Base-by-base conservation (phyloP, 2,797 vertebrate species). In the Linurgus olivaceus region DNA sequence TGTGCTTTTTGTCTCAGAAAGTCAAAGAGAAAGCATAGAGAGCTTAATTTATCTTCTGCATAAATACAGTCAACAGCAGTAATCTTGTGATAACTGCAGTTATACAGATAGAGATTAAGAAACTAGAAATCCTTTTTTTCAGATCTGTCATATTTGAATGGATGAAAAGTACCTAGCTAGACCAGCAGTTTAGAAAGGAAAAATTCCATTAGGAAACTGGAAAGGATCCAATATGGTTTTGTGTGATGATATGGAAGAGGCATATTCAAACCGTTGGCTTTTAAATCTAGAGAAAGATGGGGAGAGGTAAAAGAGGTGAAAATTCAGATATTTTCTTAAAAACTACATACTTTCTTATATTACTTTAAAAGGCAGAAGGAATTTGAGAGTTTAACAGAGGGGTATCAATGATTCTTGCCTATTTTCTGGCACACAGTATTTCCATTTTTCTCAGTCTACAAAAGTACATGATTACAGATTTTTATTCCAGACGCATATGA, bases 401-500 rank as follows among this genome's bases (percentile, higher is more conserved):
- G 55, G 8, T 51, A 74, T 20, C 12, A 42, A 58, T 80, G 29
- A 72, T 26, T 45, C 45, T 68, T 85, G 50, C 48, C 20, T 70
- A 37, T 17, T 54, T 45, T 82, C 65, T 86, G 45, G 38, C 29
- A 58, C 45, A 75, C 7, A 70, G 54, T 31, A 10, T 86, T 82
- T 82, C 70, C 15, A 37, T 85, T 18, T 71, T 82, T 85, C 45
- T 86, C 68, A 79, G 92, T 80, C 26, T 66, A 80, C 33, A 83
- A 57, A 85, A 94, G 35, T 63, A 75, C 78, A 29, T 54, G 59
- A 90, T 94, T 87, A 80, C 28, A 84, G 24, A 71, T 86, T 88
- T 91, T 85, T 79, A 92, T 97, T 96, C 94, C 37, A 66, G 45
- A 52, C 12, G 17, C 73, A 82, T 68, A 48, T 72, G 63, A 68